A percentile compares a stretch with the other conserved stretches of the same genome.
phyloP scores from a whole-genome alignment of 64 coral and sea anemone genomes.

The Stichodactyla mertensii region DNA sequence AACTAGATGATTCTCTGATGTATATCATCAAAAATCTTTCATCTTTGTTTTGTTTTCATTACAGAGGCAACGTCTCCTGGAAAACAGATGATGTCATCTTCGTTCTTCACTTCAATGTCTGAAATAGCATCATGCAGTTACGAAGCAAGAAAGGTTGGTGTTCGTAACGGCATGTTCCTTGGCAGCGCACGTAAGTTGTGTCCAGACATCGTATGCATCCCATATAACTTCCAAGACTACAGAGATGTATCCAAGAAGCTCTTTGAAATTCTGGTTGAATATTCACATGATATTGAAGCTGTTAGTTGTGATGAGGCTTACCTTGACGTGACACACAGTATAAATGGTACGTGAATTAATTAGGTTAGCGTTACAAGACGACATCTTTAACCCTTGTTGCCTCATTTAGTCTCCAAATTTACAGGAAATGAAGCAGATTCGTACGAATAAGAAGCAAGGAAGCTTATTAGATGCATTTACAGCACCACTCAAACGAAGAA shows the following conservation, averaged over 20 bases:
- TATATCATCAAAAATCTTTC: background rate
- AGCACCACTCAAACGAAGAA: too few relatives aligned
- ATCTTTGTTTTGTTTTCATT: background rate
- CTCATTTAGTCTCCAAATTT: too few relatives aligned
- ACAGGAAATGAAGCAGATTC: too few relatives aligned
- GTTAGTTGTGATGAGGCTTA: slow-evolving; percentile 99
- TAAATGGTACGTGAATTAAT: slow-evolving; percentile 42
- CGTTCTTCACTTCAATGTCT: slow-evolving; percentile 81
- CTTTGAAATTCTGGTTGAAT: slow-evolving; percentile 79
- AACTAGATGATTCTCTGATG: background rate
- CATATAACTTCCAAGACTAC: slow-evolving; percentile 91
- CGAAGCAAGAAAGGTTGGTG: slow-evolving; percentile 73
- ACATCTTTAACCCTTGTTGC: too few relatives aligned
- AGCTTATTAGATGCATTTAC: too few relatives aligned
- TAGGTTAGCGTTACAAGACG: background rate
- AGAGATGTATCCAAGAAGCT: slow-evolving; percentile 85
- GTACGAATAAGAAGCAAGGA: too few relatives aligned
- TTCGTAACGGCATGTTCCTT: slow-evolving; percentile 87
- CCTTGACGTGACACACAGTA: slow-evolving; percentile 60
- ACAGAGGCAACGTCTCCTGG: slow-evolving; percentile 9
- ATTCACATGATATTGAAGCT: slow-evolving; percentile 94
- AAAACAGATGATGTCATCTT: slow-evolving; percentile 15
- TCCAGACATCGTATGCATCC: slow-evolving; percentile 74
- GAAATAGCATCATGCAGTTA: slow-evolving; percentile 99
- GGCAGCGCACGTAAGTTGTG: slow-evolving; percentile 82